Evolutionary conservation across 2,888 invertebrate species (phyloP).

Genomic region (Beris chalybata): DNA sequence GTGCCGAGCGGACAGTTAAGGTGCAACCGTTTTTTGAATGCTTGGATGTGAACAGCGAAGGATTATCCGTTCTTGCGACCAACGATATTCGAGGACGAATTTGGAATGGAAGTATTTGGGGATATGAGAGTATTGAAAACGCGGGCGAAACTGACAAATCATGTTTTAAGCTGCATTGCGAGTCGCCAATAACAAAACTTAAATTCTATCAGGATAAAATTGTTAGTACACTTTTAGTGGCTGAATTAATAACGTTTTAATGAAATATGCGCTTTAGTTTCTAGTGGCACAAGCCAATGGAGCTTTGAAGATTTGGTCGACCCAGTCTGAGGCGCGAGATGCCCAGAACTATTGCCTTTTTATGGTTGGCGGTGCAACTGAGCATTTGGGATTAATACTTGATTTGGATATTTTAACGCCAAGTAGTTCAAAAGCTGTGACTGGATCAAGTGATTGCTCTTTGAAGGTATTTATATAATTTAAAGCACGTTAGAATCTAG

Average conservation of each 20-base stretch:
- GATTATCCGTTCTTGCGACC: slow-evolving; percentile 47
- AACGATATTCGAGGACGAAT: slow-evolving; percentile 49
- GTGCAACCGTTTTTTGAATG: slow-evolving; percentile 51
- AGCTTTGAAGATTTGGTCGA: slow-evolving; percentile 52
- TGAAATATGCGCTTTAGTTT: slow-evolving; percentile 25
- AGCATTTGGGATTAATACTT: slow-evolving; percentile 49
- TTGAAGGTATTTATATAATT: slow-evolving; percentile 45
- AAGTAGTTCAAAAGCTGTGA: slow-evolving; percentile 45
- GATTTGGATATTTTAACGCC: slow-evolving; percentile 47
- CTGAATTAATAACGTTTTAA: background rate
- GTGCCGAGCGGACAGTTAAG: slow-evolving; percentile 47
- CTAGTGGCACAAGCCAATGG: slow-evolving; percentile 43
- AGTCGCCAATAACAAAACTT: slow-evolving; percentile 48
- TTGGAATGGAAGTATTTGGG: slow-evolving; percentile 53
- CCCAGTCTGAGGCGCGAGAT: slow-evolving; percentile 48
- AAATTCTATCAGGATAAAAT: slow-evolving; percentile 48
- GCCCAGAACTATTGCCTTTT: slow-evolving; percentile 48
- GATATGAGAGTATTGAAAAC: slow-evolving; percentile 45
- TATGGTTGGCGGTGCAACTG: slow-evolving; percentile 47
- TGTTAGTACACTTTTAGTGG: slow-evolving; percentile 40
- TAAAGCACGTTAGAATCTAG: background rate
- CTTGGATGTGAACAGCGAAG: slow-evolving; percentile 45
- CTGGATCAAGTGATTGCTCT: slow-evolving; percentile 48
- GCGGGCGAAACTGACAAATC: slow-evolving; percentile 42
- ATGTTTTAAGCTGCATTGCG: slow-evolving; percentile 47